These are phyloP conservation scores for Synanthedon andrenaeformis DNA, from an alignment of 2,888 invertebrate species.

Conservation along the genomic window DNA sequence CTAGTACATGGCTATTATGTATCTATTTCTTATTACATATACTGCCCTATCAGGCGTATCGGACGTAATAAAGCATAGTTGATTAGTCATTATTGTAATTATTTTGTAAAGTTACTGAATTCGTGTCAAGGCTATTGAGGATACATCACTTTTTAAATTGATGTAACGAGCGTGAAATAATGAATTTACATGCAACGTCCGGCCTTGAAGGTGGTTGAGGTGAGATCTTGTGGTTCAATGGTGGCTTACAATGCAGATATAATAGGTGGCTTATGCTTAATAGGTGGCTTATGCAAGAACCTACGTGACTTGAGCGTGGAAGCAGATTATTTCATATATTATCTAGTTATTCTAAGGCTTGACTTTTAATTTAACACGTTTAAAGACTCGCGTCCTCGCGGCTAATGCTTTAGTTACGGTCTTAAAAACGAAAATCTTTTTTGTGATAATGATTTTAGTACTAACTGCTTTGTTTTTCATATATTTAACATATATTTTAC, in stretches of 20 bases:
- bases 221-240: constrained; percentile 3
- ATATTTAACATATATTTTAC: no score
- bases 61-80: no score
- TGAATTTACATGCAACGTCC: constrained; percentile 12
- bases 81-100: neutral
- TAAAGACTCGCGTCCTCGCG: no score
- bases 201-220: constrained; percentile 11
- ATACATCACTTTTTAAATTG: constrained; percentile 14
- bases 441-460: no score
- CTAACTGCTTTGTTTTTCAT: no score
- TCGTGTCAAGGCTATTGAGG: constrained; percentile 13
- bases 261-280: neutral
- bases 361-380: no score
- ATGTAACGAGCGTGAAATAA: constrained; percentile 14
- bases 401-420: no score
- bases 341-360: no score
- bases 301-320: neutral
- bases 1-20: no score
- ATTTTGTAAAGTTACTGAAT: neutral
- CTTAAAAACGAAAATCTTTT: no score
- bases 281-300: neutral
- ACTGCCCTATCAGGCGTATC: no score
- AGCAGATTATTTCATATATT: neutral
- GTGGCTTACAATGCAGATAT: neutral
- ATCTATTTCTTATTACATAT: no score